A percentile compares a stretch with the other conserved stretches of the same genome.
Conservation (phyloP, 2,797 vertebrate genomes). For the Rhincodon typus region DNA sequence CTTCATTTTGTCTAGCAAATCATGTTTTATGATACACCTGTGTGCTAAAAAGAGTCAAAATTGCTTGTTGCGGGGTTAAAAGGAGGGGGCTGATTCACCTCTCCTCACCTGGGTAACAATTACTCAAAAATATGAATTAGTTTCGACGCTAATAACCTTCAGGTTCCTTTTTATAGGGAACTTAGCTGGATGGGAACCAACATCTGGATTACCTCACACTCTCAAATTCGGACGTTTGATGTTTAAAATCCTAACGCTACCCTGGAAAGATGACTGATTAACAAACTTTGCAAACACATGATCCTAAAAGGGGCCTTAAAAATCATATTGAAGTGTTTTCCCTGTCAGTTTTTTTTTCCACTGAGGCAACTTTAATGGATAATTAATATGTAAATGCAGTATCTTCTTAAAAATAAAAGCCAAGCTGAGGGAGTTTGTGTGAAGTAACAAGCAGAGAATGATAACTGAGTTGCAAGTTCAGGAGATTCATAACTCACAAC, state of each 20-base stretch:
- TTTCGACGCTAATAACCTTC: slow-evolving; percentile 7
- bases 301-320: background rate
- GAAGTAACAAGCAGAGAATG: background rate
- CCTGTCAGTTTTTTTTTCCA: background rate
- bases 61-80: too few relatives aligned
- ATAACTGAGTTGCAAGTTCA: background rate
- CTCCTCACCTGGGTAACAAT: too few relatives aligned
- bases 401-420: background rate
- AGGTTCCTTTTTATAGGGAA: background rate
- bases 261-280: background rate
- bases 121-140: background rate
- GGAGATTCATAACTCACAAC: background rate
- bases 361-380: background rate
- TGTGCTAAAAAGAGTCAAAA: too few relatives aligned
- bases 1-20: too few relatives aligned
- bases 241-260: background rate
- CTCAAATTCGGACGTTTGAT: background rate
- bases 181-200: background rate
- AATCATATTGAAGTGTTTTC: too few relatives aligned
- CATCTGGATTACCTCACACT: slow-evolving; percentile 8
- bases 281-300: background rate
- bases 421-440: background rate
- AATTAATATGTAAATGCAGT: background rate
- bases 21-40: too few relatives aligned
- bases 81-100: too few relatives aligned